A percentile compares a stretch with the other conserved stretches of the same genome.
These are phyloP conservation scores for Drosophila ogumai DNA, from an alignment of 1,140 invertebrate genomes.

Conservation along the genomic window DNA sequence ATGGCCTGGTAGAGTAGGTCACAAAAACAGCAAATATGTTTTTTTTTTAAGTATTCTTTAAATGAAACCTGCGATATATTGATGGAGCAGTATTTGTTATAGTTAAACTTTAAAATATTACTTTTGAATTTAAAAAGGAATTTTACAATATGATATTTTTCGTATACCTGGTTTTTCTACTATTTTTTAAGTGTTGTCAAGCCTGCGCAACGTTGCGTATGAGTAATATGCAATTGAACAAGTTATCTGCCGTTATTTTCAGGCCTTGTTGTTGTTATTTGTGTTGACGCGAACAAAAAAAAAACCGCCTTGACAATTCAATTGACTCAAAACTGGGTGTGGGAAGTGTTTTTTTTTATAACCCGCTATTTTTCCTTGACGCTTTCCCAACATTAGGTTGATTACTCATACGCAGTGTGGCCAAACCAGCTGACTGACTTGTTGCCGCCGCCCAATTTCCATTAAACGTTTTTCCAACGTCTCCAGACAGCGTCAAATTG, in stretches of 20 bases:
- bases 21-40: neutral
- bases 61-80: neutral
- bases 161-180: slow-evolving; percentile 7
- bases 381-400: slow-evolving; percentile 29
- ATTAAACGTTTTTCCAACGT: slow-evolving; percentile 11
- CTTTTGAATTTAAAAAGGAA: neutral
- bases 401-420: slow-evolving; percentile 71
- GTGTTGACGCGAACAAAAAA: neutral
- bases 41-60: neutral
- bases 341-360: slow-evolving; percentile 31
- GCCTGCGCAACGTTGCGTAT: slow-evolving; percentile 49
- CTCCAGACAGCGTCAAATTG: slow-evolving; percentile 9
- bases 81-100: neutral
- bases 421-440: slow-evolving; percentile 18
- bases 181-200: neutral
- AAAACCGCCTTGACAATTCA: slow-evolving; percentile 41
- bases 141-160: neutral
- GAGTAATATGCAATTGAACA: slow-evolving; percentile 52
- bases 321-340: slow-evolving; percentile 41
- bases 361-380: slow-evolving; percentile 2
- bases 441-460: slow-evolving; percentile 10
- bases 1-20: neutral
- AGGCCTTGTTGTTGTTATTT: slow-evolving; percentile 16
- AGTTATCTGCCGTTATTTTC: slow-evolving; percentile 27
- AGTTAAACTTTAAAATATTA: neutral